Evolutionary conservation across 2,888 invertebrate genomes (phyloP), one percentile per base, ranked within the genome.

Genomic region (Mamestra brassicae): DNA sequence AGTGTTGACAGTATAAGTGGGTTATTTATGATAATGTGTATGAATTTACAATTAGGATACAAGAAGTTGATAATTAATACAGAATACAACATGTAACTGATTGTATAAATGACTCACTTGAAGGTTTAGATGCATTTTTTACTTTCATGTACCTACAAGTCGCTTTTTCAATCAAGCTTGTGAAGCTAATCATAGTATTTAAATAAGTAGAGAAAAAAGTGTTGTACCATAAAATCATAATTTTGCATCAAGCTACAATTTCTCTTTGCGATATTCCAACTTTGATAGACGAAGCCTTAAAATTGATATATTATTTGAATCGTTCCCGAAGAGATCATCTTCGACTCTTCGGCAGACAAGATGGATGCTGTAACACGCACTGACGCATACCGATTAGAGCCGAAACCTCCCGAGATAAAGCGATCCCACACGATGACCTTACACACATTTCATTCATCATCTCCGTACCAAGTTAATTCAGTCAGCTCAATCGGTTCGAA

Each of bases 401-500:
- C 60, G 84, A 77, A 75, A 62, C 73, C 63, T 62, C 71, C 64
- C 69, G 67, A 86, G 81, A 85, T 85, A 81, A 84, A 87, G 60
- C 76, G 86, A 87, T 81, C 81, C 83, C 87, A 85, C 85, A 77
- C 84, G 79, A 70, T 88, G 88, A 90, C 88, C 91, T 91, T 90
- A 85, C 89, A 83, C 86, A 88, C 86, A 83, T 83, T 90, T 90
- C 92, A 93, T 93, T 93, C 93, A 93, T 93, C 92, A 93, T 91
- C 87, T 81, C 77, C 86, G 86, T 81, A 88, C 83, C 77, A 85
- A 86, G 84, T 91, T 90, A 89, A 91, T 91, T 90, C 93, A 90
- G 87, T 85, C 92, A 90, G 91, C 92, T 94, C 95, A 94, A 95
- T 95, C 95, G 93, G 93, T 94, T 95, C 93, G 94, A 92, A 95